These are phyloP conservation scores for Nematostella vectensis DNA, from an alignment of 92 coral and sea anemone genomes.

Conservation along the genomic window DNA sequence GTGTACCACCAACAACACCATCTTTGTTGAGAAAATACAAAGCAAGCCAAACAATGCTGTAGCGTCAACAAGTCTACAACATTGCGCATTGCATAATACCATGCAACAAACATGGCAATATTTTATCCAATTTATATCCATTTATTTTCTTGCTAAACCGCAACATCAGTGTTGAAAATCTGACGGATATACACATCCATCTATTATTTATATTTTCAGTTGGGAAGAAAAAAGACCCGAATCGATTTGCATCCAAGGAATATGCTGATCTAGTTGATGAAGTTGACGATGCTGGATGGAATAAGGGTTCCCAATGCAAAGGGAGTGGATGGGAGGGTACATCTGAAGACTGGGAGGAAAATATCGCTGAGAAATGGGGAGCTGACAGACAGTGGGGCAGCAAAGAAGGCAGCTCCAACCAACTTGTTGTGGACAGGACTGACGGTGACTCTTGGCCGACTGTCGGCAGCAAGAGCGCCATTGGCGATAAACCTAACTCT, in stretches of 20 bases:
- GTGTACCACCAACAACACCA: too few relatives aligned
- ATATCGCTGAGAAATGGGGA: constrained; percentile 82
- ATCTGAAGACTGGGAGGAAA: constrained; percentile 76
- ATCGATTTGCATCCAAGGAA: constrained; percentile 89
- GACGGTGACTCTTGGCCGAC: constrained; percentile 95
- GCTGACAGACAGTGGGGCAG: constrained; percentile 89
- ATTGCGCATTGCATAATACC: too few relatives aligned
- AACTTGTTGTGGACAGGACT: constrained; percentile 75
- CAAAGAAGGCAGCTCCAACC: constrained; percentile 70
- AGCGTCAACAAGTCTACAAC: too few relatives aligned
- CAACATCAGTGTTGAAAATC: too few relatives aligned
- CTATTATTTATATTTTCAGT: constrained; percentile 40
- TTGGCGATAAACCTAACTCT: neutral
- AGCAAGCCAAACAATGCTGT: too few relatives aligned
- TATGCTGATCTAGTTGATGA: constrained; percentile 86
- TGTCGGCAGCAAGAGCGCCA: constrained; percentile 54
- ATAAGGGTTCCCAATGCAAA: constrained; percentile 54
- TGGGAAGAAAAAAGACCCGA: constrained; percentile 91
- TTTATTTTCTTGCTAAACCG: too few relatives aligned
- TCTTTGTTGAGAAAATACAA: too few relatives aligned
- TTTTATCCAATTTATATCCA: too few relatives aligned
- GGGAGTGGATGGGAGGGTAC: constrained; percentile 79
- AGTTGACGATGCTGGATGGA: constrained; percentile 81
- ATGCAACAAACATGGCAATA: too few relatives aligned
- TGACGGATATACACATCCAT: too few relatives aligned